Conservation (phyloP, 1,140 invertebrate genomes). For the Drosophila bifasciata region DNA sequence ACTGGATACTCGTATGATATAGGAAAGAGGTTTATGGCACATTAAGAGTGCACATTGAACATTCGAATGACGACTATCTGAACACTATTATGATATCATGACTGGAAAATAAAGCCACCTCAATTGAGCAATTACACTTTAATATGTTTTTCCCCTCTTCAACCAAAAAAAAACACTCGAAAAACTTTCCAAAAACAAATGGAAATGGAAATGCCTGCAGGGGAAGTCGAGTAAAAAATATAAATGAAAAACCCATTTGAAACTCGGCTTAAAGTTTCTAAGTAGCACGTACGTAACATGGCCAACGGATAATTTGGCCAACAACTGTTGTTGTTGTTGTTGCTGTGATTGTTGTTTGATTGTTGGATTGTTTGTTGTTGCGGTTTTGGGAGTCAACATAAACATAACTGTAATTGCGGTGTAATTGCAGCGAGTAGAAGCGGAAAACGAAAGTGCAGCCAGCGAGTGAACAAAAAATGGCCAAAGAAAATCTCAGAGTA, state of each 20-base stretch:
- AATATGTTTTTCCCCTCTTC: constrained; percentile 20
- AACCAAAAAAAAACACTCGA: neutral
- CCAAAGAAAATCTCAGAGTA: neutral
- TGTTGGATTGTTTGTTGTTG: constrained; percentile 17
- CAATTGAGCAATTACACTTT: constrained; percentile 35
- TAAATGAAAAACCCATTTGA: constrained; percentile 31
- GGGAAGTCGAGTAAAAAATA: too few species aligned
- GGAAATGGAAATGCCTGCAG: constrained; percentile 12
- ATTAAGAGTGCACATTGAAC: too few species aligned
- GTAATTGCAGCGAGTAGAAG: constrained; percentile 46
- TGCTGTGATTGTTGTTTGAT: neutral
- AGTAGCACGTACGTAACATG: constrained; percentile 58
- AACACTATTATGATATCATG: too few species aligned
- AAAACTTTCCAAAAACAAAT: constrained; percentile 34
- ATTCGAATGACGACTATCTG: too few species aligned
- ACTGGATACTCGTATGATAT: too few species aligned
- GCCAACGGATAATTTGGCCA: constrained; percentile 49
- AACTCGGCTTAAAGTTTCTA: constrained; percentile 32
- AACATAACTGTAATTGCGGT: constrained; percentile 51
- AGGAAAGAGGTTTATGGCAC: too few species aligned
- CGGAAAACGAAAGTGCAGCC: constrained; percentile 60
- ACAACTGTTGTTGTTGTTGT: constrained; percentile 29
- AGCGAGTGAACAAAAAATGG: constrained; percentile 17
- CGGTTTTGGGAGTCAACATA: constrained; percentile 27
- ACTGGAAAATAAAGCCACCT: constrained; percentile 17